phyloP scores from a whole-genome alignment of 2,888 invertebrate species.

The Myopa tessellatipennis region DNA sequence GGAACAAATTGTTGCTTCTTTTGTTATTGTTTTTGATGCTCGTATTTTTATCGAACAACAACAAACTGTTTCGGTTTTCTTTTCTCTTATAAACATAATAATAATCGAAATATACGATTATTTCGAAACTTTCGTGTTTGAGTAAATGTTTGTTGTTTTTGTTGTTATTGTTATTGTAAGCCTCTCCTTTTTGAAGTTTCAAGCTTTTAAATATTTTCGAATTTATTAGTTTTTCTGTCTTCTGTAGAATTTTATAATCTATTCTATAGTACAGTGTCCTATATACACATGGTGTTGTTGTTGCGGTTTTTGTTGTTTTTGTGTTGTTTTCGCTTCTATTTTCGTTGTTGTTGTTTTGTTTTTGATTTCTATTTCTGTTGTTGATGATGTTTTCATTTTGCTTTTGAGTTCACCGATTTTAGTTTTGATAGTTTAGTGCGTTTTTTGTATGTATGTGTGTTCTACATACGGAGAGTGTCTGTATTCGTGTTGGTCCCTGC shows the following conservation, averaged over 20 bases:
- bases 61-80: no score
- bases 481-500: not conserved
- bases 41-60: no score
- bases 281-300: not conserved
- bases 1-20: no score
- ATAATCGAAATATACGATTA: no score
- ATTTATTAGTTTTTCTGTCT: slow-evolving; percentile 12
- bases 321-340: no score
- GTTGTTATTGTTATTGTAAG: not conserved
- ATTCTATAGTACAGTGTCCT: not conserved
- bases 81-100: no score
- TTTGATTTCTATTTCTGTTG: not conserved
- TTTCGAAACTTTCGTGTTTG: no score
- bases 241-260: not conserved
- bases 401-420: not conserved
- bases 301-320: not conserved
- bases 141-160: not conserved
- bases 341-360: not conserved
- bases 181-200: not conserved
- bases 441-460: not conserved
- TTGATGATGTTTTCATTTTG: not conserved
- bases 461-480: not conserved
- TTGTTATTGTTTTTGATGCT: no score
- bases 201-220: not conserved
- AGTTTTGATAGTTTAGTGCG: not conserved